Percentiles rank a stretch among this genome's conserved stretches.
phyloP scores from a whole-genome alignment of 2,888 invertebrate genomes.

The Buathra laborator region DNA sequence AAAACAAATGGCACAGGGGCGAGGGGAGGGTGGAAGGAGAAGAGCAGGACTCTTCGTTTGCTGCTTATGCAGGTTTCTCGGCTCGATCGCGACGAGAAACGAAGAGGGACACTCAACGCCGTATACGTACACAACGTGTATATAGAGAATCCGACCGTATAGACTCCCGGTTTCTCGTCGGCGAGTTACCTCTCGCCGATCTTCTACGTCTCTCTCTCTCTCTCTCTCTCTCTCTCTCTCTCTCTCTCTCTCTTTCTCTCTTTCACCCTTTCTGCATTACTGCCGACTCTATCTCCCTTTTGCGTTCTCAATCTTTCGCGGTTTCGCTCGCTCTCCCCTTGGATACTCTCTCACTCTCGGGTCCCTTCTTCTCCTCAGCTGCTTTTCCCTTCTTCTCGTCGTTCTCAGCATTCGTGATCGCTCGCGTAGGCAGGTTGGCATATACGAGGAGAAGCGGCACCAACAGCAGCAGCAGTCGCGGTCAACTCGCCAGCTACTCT shows the following conservation, averaged over 20 bases:
- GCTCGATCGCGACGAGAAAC: conserved; percentile 43
- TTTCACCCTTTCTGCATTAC: conserved; percentile 21
- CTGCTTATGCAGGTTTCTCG: conserved; percentile 42
- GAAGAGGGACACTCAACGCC: conserved; percentile 33
- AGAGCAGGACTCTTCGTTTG: conserved; percentile 34
- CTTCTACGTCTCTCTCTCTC: conserved; percentile 27
- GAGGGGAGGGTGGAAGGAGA: neutral
- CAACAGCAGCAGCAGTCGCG: conserved; percentile 67
- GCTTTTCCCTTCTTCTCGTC: conserved; percentile 54
- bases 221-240: conserved; percentile 6
- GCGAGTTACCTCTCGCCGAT: conserved; percentile 36
- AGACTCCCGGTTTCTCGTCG: conserved; percentile 53
- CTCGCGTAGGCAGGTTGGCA: conserved; percentile 80
- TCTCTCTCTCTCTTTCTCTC: conserved; percentile 15
- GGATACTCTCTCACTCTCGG: neutral
- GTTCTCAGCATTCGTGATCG: conserved; percentile 61
- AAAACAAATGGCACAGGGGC: conserved; percentile 34
- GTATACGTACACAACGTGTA: conserved; percentile 32
- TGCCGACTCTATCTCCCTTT: conserved; percentile 31
- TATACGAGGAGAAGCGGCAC: conserved; percentile 70
- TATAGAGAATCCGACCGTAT: conserved; percentile 2
- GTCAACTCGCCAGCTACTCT: conserved; percentile 80
- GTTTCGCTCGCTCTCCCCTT: conserved; percentile 17
- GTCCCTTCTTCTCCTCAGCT: conserved; percentile 59
- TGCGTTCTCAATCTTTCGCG: conserved; percentile 9